These are phyloP conservation scores for Oreochromis tanganicae DNA, from an alignment of 2,113 vertebrate species.

Conservation along the genomic window DNA sequence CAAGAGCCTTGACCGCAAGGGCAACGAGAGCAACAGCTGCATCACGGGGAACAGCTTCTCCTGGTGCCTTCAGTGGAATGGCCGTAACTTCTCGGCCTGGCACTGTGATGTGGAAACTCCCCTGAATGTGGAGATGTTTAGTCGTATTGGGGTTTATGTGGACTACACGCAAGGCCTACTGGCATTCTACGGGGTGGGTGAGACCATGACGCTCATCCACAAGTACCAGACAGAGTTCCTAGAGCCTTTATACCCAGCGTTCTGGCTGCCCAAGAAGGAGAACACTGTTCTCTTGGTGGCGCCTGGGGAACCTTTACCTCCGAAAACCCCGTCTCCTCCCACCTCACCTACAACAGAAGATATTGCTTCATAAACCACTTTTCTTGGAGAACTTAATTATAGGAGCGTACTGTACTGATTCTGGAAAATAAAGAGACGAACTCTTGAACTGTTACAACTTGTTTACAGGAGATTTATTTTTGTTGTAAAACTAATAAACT, in stretches of 20 bases:
- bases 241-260: slow-evolving; percentile 74
- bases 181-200: slow-evolving; percentile 69
- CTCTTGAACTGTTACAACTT: neutral
- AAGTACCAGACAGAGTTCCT: slow-evolving; percentile 70
- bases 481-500: neutral
- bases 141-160: slow-evolving; percentile 71
- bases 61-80: slow-evolving; percentile 78
- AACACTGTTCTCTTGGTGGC: slow-evolving; percentile 64
- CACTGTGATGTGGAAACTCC: slow-evolving; percentile 74
- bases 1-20: slow-evolving; percentile 76
- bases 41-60: slow-evolving; percentile 78
- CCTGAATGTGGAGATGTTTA: slow-evolving; percentile 58
- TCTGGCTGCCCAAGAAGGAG: slow-evolving; percentile 84
- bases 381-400: neutral
- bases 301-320: slow-evolving; percentile 46
- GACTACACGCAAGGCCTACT: slow-evolving; percentile 66
- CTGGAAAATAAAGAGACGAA: neutral
- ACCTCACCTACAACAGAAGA: slow-evolving; percentile 17
- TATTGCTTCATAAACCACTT: neutral
- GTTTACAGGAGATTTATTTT: neutral
- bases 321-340: slow-evolving; percentile 56
- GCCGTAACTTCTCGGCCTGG: slow-evolving; percentile 81
- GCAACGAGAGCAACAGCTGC: slow-evolving; percentile 71
- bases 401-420: neutral
- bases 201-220: slow-evolving; percentile 70